Evolutionary conservation across 2,113 vertebrate genomes (phyloP), one percentile per base, ranked within the genome.

Genomic region (Phylloscopus trochiloides): DNA sequence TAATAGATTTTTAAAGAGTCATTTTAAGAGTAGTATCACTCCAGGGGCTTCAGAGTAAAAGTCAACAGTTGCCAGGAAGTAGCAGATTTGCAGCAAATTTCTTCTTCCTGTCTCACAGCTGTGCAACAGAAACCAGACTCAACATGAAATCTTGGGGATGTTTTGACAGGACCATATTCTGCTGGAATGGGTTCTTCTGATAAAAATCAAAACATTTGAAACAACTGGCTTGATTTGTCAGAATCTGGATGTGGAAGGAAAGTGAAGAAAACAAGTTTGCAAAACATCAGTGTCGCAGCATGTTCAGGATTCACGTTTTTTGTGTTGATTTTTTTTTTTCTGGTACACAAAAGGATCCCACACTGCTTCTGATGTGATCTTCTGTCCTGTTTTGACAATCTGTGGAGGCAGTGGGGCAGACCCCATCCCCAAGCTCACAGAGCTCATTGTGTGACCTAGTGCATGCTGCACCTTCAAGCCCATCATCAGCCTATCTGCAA

Each of bases 141-240:
- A 89, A 71, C n/a, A 54, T 3, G 19, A 74, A 76, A 86, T 83
- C 42, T 42, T 73, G 75, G 20, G 59, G 24, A 47, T 31, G 21
- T 95, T 86, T 80, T 95, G 83, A 83, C 75, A 96, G 86, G 47
- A 73, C 38, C 71, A 17, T 88, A 76, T 92, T 94, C 50, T 94
- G 24, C 40, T 73, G 75, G 51, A 82, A n/a, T 47, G 59, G 26
- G 26, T 88, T 88, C 50, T 83, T 12, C 67, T 86, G 68, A 54
- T 51, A 86, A 91, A 95, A 90, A 52, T 94, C 67, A 92, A 92
- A 94, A 92, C 38, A 91, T 83, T 95, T 94, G 62, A 32, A 94
- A 92, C 75, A 93, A 71, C 51, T 87, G 77, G 28, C 52, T 93
- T 93, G 83, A 83, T 95, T 96, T 93, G 51, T 88, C 68, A 88